phyloP scores from a whole-genome alignment of 2,113 vertebrate genomes.

The Pseudonaja textilis region DNA sequence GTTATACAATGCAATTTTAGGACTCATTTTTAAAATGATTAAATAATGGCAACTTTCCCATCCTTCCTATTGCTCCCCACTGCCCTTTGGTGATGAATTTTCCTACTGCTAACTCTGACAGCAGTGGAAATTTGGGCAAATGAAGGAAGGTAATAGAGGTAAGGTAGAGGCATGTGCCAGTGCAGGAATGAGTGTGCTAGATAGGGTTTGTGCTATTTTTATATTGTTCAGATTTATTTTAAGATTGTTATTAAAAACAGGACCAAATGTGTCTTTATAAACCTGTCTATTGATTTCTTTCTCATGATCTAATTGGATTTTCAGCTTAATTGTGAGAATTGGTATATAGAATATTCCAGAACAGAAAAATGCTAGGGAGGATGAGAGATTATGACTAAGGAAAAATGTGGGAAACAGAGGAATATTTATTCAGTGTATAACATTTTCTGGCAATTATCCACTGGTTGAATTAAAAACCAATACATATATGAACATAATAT shows the following conservation, averaged over 20 bases:
- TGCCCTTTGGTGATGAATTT: not conserved
- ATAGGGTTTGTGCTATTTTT: not conserved
- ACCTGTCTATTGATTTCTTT: not conserved
- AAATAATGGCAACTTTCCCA: not conserved
- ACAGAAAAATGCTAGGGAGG: not conserved
- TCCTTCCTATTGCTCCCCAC: not conserved
- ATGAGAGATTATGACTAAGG: not conserved
- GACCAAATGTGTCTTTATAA: not conserved
- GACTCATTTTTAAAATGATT: not conserved
- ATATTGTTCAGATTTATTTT: not conserved
- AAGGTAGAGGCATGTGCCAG: not conserved
- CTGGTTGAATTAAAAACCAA: not conserved
- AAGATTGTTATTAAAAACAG: not conserved
- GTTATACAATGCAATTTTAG: not conserved
- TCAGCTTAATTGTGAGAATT: not conserved
- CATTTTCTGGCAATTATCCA: not conserved
- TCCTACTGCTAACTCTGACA: not conserved
- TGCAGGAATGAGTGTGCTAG: not conserved
- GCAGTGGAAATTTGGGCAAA: not conserved
- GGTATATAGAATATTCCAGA: not conserved
- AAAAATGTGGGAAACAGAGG: not conserved
- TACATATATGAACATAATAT: conserved; percentile 2
- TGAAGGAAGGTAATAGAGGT: not conserved
- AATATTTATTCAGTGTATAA: not conserved
- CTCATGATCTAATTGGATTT: not conserved